Base-by-base conservation (phyloP, 2,888 invertebrate species). In the Stenichneumon culpator region DNA sequence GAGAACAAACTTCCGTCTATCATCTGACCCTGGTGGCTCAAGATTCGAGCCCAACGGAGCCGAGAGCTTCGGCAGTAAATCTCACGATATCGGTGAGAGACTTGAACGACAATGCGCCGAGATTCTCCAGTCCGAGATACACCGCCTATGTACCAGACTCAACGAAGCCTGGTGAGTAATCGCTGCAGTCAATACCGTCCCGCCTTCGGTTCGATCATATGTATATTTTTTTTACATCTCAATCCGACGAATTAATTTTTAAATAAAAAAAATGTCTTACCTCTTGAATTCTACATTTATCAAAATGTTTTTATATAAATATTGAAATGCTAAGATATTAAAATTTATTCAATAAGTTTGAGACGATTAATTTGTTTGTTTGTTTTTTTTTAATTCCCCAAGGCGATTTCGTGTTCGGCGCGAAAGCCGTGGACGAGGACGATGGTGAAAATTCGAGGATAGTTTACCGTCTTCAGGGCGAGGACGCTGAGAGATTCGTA, bases 31-130 rank as follows among this genome's bases (percentile, higher is more conserved):
- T 98, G 22, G 97, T 98, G 95, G 98, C 98, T 1, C 97, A 97
- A 93, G 98, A 98, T 93, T 97, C 97, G 84, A 98, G 98, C 36
- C 96, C 97, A 0, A 98, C 98, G 0, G 97, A 97, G 89, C 97
- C 97, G 0, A 95, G 96, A 88, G 97, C 97, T 0, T 96, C 97
- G 1, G 97, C 97, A 14, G 97, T 98, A 2, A 97, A 98, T 93
- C 94, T 98, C 67, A 98, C 97, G 3, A 97, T 99, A 74, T 94
- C 95, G 16, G 96, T 98, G 4, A 95, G 95, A 74, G 98, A 98
- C 94, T 96, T 97, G 91, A 98, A 98, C 92, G 98, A 98, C 93
- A 98, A 98, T 93, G 95, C 96, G 11, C 98, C 98, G 0, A 95
- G 94, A 69, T 98, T 98, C 94, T 95, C 96, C 6, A 96, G 96